These are phyloP conservation scores for Aquatica leii DNA, from an alignment of 2,888 invertebrate species.

Conservation along the genomic window DNA sequence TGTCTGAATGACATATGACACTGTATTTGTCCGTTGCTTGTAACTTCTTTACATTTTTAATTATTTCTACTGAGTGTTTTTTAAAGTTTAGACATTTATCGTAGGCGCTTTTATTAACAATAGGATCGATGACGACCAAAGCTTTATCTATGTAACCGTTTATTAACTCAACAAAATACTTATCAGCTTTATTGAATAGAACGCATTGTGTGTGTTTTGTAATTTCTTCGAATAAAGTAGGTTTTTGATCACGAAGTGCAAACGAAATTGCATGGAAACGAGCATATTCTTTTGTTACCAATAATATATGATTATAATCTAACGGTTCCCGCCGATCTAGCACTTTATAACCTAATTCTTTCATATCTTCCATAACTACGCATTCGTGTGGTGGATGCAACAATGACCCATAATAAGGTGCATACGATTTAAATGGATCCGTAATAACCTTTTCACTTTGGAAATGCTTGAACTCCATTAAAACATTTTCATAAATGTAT, in stretches of 20 bases:
- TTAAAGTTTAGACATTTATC: constrained; percentile 32
- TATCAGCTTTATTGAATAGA: too few species aligned
- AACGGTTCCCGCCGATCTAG: constrained; percentile 38
- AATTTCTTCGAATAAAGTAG: constrained; percentile 41
- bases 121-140: constrained; percentile 20
- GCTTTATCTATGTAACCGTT: too few species aligned
- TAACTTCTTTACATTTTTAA: too few species aligned
- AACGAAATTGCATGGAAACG: constrained; percentile 49
- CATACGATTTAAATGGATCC: constrained; percentile 32
- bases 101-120: constrained; percentile 28
- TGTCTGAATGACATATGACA: not conserved
- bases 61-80: too few species aligned
- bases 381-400: constrained; percentile 40
- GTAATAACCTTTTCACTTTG: constrained; percentile 22
- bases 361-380: constrained; percentile 46
- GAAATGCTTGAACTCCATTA: constrained; percentile 29
- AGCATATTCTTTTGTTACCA: constrained; percentile 48
- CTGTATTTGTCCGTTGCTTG: too few species aligned
- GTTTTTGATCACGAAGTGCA: constrained; percentile 45
- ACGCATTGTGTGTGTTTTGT: constrained; percentile 28
- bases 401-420: constrained; percentile 35
- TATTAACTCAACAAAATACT: too few species aligned
- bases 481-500: constrained; percentile 32
- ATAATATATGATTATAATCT: constrained; percentile 45
- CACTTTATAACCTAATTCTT: constrained; percentile 44